A percentile compares a stretch with the other conserved stretches of the same genome.
phyloP scores from a whole-genome alignment of 2,113 vertebrate genomes.

The Clarias batrachus region DNA sequence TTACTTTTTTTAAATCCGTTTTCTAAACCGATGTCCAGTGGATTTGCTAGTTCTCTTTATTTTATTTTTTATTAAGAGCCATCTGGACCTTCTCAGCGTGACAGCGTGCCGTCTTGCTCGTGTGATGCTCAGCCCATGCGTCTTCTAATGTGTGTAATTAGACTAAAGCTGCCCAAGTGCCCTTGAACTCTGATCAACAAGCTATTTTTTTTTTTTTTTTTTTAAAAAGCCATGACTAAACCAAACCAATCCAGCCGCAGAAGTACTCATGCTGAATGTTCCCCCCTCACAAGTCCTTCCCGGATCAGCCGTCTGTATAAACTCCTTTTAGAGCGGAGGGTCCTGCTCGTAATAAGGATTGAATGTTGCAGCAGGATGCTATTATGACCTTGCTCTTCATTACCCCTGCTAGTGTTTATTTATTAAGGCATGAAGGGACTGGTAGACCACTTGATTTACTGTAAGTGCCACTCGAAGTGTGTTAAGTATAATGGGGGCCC shows the following conservation, averaged over 20 bases:
- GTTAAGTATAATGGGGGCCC: not conserved
- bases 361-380: not conserved
- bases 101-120: not conserved
- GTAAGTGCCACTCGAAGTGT: slow-evolving; percentile 38
- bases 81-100: slow-evolving; percentile 14
- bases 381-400: slow-evolving; percentile 3
- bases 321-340: not conserved
- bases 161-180: slow-evolving; percentile 8
- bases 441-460: slow-evolving; percentile 21
- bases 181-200: not conserved
- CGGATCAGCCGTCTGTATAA: not conserved
- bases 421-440: slow-evolving; percentile 22
- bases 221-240: not conserved
- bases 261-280: not conserved
- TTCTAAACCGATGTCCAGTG: slow-evolving; percentile 5
- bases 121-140: not conserved
- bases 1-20: not conserved
- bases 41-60: not conserved
- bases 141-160: not conserved
- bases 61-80: slow-evolving; percentile 16
- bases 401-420: not conserved
- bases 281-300: not conserved
- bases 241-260: not conserved
- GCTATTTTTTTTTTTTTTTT: not conserved
- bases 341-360: not conserved